Evolutionary conservation across 2,113 vertebrate species (phyloP).

Genomic region (Melanostigma gelatinosum): DNA sequence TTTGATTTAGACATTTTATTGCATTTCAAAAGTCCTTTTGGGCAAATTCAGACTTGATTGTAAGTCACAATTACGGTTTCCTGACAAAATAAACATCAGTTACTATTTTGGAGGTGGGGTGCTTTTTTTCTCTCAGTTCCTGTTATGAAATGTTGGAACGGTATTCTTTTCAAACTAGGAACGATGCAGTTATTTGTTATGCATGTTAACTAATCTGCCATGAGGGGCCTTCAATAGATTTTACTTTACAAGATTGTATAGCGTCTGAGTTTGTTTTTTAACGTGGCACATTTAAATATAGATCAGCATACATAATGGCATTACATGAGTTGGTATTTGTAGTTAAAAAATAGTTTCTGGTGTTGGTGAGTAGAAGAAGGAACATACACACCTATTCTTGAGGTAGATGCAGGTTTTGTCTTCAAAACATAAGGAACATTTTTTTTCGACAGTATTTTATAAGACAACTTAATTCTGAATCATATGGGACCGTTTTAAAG

Average conservation of each 20-base stretch:
- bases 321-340: background rate
- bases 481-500: background rate
- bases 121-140: background rate
- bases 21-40: background rate
- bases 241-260: too few species aligned
- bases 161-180: background rate
- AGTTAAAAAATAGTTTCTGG: background rate
- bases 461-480: background rate
- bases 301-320: background rate
- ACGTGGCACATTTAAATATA: background rate
- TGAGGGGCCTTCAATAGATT: too few species aligned
- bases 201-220: too few species aligned
- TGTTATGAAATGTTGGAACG: background rate
- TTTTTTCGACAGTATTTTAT: background rate
- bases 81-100: constrained; percentile 14
- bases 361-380: background rate
- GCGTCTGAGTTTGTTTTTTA: too few species aligned
- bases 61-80: background rate
- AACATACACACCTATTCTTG: background rate
- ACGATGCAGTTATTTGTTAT: too few species aligned
- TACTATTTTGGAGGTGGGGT: background rate
- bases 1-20: background rate
- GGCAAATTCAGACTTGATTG: background rate
- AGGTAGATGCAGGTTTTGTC: background rate
- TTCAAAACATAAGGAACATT: background rate